Base-by-base conservation (phyloP, 23 tunicate genomes). In the Halocynthia roretzi region DNA sequence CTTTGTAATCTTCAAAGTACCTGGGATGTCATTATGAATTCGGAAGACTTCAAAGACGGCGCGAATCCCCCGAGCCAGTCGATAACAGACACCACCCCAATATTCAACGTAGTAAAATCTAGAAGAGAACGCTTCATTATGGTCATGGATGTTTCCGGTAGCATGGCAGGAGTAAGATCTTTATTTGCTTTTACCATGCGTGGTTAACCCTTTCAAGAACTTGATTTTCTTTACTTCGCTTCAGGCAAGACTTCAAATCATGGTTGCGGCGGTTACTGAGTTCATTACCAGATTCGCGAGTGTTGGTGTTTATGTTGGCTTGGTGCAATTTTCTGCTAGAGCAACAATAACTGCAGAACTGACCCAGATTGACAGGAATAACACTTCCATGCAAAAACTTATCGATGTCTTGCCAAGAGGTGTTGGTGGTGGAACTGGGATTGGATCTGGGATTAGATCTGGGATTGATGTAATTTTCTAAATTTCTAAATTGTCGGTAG, bases 121-220 rank as follows among this genome's bases (percentile, higher is more conserved):
- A 67, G 18, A 18, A 60, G 48, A 14, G 64, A 44, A 19, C 65
- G 91, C 67, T 80, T 82, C 51, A 84, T 86, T 21, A 56, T 86
- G 53, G 91, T 86, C 50, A 21, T 86, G 70, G 91, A 86, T 55
- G 75, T 81, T 6, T 86, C 91, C 6, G 84, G 84, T 20, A 86
- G 91, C 84, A 86, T 86, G 91, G 68, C 56, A 72, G 84, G 81
- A 8, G 91, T 84, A 77, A 69, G 85, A 49, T 0, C 0, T 5
- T 54, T 71, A 50, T 10, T 9, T 71, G 52, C 44, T 31, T n/a
- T 31, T 31, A 31, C 1, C 44, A 31, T 31, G 44, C 44, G 4
- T 31, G 44, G 1, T 4, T 31, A 4, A 31, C 44, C 44, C 4
- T 31, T 31, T 4, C 44, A 31, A 31, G 4, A 31, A 14, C 50